These are phyloP conservation scores for Ctenosaura bakeri DNA, from an alignment of 2,797 vertebrate genomes.

Conservation along the genomic window DNA sequence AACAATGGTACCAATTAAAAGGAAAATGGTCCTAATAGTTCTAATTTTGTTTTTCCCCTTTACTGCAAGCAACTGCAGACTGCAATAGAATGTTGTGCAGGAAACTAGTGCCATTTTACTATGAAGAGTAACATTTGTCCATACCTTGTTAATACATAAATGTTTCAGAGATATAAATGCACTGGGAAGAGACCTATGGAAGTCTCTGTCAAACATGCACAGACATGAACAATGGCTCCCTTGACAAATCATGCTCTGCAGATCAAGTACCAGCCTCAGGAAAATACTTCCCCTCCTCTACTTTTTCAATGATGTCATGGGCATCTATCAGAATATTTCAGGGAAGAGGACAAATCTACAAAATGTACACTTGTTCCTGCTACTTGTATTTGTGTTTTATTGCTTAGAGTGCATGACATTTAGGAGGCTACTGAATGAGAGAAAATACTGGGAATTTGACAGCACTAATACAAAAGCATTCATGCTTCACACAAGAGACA, in stretches of 20 bases:
- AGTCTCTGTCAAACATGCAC: background rate
- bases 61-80: conserved; percentile 1
- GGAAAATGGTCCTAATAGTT: conserved; percentile 31
- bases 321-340: background rate
- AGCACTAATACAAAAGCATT: no score
- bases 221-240: background rate
- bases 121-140: conserved; percentile 19
- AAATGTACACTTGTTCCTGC: background rate
- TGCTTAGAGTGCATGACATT: background rate
- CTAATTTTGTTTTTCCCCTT: conserved; percentile 33
- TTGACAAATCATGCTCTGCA: background rate
- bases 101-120: conserved; percentile 62
- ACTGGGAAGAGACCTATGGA: background rate
- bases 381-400: background rate
- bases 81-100: conserved; percentile 51
- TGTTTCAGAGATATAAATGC: background rate
- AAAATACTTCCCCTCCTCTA: background rate
- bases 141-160: background rate
- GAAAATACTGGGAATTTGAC: background rate
- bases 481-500: no score
- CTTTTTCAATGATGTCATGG: background rate
- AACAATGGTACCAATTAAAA: conserved; percentile 46
- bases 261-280: background rate
- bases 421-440: background rate
- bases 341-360: background rate